Evolutionary conservation across 2,113 vertebrate species (phyloP).

Genomic region (Anguilla japonica): DNA sequence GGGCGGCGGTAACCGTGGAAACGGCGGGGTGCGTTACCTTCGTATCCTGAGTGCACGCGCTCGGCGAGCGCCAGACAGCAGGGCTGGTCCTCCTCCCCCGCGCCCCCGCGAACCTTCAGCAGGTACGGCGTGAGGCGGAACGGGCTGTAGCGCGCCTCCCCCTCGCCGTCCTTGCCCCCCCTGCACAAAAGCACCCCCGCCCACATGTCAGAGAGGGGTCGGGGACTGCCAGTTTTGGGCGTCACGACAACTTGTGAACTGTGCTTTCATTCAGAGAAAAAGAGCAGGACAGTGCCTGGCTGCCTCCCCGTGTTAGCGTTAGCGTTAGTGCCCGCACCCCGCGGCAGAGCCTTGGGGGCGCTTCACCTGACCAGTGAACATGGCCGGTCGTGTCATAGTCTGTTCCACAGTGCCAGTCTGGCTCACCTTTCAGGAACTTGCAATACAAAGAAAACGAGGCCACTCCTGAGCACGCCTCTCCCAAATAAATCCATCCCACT

Average conservation of each 20-base stretch:
- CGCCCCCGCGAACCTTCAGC: conserved; percentile 66
- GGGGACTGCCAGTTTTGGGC: no score
- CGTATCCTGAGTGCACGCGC: conserved; percentile 86
- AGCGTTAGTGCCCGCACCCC: neutral
- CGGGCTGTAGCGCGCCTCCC: conserved; percentile 70
- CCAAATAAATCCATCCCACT: neutral
- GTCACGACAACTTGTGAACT: neutral
- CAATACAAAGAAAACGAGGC: neutral
- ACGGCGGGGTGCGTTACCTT: conserved; percentile 65
- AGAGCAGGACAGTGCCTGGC: neutral
- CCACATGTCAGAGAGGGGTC: neutral
- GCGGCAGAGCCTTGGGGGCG: neutral
- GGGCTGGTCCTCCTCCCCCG: conserved; percentile 63
- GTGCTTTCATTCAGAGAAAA: no score
- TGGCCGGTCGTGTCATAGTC: neutral
- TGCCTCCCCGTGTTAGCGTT: neutral
- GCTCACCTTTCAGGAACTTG: neutral
- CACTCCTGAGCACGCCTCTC: neutral
- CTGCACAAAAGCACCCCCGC: conserved; percentile 54
- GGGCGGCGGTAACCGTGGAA: neutral
- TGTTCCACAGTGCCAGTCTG: neutral
- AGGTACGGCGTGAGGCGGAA: conserved; percentile 82
- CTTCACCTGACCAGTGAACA: neutral
- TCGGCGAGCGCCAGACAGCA: conserved; percentile 82
- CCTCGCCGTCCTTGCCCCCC: conserved; percentile 70